A percentile compares a stretch with the other conserved stretches of the same genome.
phyloP scores from a whole-genome alignment of 1,140 invertebrate species.

The Heliconius nattereri region DNA sequence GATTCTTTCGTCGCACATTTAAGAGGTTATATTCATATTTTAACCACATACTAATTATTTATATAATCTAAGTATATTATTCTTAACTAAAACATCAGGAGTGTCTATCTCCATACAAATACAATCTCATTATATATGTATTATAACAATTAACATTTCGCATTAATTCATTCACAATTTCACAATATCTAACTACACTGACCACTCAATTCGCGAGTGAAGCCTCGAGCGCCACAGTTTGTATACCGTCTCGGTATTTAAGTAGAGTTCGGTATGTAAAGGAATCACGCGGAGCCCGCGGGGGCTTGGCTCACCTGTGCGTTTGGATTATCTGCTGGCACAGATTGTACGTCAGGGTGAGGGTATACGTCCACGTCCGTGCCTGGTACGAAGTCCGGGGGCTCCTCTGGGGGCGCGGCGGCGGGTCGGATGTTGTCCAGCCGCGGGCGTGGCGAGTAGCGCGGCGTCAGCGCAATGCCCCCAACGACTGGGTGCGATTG shows the following conservation, averaged over 20 bases:
- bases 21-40: slow-evolving; percentile 19
- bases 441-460: slow-evolving; percentile 74
- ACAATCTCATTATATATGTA: slow-evolving; percentile 34
- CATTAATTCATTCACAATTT: slow-evolving; percentile 64
- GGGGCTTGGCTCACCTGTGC: slow-evolving; percentile 50
- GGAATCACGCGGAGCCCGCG: slow-evolving; percentile 57
- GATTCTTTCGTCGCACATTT: slow-evolving; percentile 23
- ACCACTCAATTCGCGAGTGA: background rate
- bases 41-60: slow-evolving; percentile 21
- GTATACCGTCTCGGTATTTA: background rate
- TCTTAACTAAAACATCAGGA: slow-evolving; percentile 27
- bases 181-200: slow-evolving; percentile 67
- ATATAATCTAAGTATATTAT: slow-evolving; percentile 19
- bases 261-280: background rate
- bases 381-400: slow-evolving; percentile 50
- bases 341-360: slow-evolving; percentile 29
- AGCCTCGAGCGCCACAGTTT: background rate
- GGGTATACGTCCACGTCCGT: slow-evolving; percentile 23
- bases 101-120: slow-evolving; percentile 28
- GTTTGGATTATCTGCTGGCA: slow-evolving; percentile 32
- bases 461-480: slow-evolving; percentile 76
- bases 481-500: slow-evolving; percentile 80
- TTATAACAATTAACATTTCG: slow-evolving; percentile 70
- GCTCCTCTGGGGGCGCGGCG: slow-evolving; percentile 72
- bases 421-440: slow-evolving; percentile 72